Percentiles rank a stretch among this genome's conserved stretches.
Conservation (phyloP, 2,113 vertebrate species). For the Dromiciops gliroides region DNA sequence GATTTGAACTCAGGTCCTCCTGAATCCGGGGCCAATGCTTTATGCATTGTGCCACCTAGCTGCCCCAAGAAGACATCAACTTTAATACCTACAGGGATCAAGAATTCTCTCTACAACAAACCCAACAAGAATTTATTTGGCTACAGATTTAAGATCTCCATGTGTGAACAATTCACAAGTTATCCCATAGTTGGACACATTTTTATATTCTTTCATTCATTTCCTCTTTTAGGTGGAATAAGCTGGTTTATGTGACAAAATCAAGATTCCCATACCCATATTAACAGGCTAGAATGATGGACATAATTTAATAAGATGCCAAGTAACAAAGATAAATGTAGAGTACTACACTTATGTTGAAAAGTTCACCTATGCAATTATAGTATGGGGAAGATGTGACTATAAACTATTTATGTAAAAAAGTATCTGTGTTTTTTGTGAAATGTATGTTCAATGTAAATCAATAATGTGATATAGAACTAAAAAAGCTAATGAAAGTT, state of each 20-base stretch:
- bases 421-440: background rate
- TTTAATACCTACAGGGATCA: background rate
- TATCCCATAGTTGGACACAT: background rate
- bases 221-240: background rate
- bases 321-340: background rate
- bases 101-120: background rate
- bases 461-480: background rate
- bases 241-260: background rate
- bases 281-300: background rate
- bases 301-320: background rate
- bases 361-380: background rate
- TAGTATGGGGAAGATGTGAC: background rate
- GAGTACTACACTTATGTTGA: background rate
- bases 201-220: background rate
- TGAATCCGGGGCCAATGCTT: too few relatives aligned
- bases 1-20: too few relatives aligned
- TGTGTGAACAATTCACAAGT: background rate
- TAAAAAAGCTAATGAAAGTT: background rate
- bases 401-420: background rate
- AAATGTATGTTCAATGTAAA: background rate
- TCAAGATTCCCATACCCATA: background rate
- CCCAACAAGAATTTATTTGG: background rate
- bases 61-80: too few relatives aligned
- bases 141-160: background rate
- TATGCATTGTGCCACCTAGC: too few relatives aligned